phyloP scores from a whole-genome alignment of 2,797 vertebrate species.

The Mallotus villosus region DNA sequence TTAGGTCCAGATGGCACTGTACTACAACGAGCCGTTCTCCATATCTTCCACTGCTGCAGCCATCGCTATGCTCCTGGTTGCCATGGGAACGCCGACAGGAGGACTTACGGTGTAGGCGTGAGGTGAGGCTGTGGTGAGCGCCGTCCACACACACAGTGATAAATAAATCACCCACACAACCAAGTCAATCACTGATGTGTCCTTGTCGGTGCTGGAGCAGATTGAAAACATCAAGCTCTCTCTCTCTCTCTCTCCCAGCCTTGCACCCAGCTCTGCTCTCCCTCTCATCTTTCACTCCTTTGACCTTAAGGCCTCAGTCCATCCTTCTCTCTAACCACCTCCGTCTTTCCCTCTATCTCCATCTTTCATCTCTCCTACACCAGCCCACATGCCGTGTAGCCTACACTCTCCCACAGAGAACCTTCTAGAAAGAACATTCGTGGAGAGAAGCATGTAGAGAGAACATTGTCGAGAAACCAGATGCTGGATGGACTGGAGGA shows the following conservation, averaged over 20 bases:
- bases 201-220: background rate
- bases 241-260: background rate
- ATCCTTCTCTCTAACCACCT: background rate
- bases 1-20: background rate
- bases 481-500: too few species aligned
- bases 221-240: background rate
- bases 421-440: too few species aligned
- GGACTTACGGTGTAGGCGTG: slow-evolving; percentile 6
- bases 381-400: too few species aligned
- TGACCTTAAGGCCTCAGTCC: background rate
- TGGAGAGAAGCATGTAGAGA: too few species aligned
- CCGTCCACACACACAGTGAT: background rate
- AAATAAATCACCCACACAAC: background rate
- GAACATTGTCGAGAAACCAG: too few species aligned
- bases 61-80: background rate
- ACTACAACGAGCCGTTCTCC: background rate
- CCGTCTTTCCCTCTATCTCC: background rate
- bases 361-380: background rate
- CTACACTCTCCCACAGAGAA: too few species aligned
- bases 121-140: background rate
- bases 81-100: slow-evolving; percentile 11
- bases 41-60: background rate
- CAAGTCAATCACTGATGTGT: slow-evolving; percentile 1
- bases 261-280: background rate
- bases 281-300: background rate